A percentile compares a stretch with the other conserved stretches of the same genome.
These are phyloP conservation scores for Lucilia cuprina DNA, from an alignment of 1,140 invertebrate genomes.

Conservation along the genomic window DNA sequence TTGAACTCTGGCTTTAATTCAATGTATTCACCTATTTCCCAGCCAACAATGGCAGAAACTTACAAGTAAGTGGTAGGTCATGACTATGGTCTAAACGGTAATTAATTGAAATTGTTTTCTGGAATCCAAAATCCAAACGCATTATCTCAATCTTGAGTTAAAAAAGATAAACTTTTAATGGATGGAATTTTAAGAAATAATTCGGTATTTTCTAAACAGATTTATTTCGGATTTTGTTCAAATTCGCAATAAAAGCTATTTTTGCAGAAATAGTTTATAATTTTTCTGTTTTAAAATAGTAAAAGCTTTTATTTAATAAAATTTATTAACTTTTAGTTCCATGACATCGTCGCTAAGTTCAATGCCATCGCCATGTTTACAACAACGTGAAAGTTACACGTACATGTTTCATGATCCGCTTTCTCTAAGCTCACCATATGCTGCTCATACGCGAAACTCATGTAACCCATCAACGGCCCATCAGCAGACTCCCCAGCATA, in stretches of 20 bases:
- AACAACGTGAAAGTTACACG: constrained; percentile 89
- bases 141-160: too few relatives aligned
- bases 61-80: constrained; percentile 76
- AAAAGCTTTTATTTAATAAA: constrained; percentile 3
- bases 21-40: constrained; percentile 95
- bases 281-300: neutral
- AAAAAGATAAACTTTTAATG: too few relatives aligned
- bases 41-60: constrained; percentile 90
- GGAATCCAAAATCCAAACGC: too few relatives aligned
- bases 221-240: too few relatives aligned
- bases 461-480: constrained; percentile 72
- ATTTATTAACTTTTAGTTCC: constrained; percentile 66
- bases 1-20: constrained; percentile 89
- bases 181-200: too few relatives aligned
- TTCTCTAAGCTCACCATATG: constrained; percentile 76
- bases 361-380: constrained; percentile 85
- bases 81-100: neutral
- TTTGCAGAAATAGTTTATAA: neutral
- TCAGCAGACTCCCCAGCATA: constrained; percentile 67
- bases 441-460: constrained; percentile 69
- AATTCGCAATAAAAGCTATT: too few relatives aligned
- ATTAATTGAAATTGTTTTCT: too few relatives aligned
- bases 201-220: too few relatives aligned
- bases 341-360: constrained; percentile 82
- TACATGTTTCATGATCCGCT: constrained; percentile 94